phyloP scores from a whole-genome alignment of 2,113 vertebrate genomes.

The Mesembrinibis cayennensis region DNA sequence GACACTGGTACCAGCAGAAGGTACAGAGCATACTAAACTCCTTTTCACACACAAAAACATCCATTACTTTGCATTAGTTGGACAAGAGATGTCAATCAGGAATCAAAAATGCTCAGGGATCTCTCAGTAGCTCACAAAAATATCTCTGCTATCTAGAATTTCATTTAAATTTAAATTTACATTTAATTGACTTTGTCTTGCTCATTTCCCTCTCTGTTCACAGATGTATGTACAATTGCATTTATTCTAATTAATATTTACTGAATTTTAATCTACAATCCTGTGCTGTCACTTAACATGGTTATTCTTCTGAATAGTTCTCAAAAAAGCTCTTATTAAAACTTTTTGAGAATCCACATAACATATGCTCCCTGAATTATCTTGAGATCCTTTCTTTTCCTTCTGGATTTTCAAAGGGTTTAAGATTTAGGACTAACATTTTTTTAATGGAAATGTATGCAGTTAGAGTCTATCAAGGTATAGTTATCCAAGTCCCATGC shows the following conservation, averaged over 20 bases:
- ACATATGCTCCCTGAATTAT: not conserved
- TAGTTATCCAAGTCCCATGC: not conserved
- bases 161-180: constrained; percentile 61
- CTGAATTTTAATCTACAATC: constrained; percentile 42
- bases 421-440: not conserved
- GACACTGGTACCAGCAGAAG: not conserved
- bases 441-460: not conserved
- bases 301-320: not conserved
- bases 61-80: not conserved
- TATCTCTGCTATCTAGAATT: constrained; percentile 52
- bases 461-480: not conserved
- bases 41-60: not conserved
- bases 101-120: constrained; percentile 10
- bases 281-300: not conserved
- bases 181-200: constrained; percentile 62
- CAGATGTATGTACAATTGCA: constrained; percentile 47
- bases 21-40: not conserved
- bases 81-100: constrained; percentile 27
- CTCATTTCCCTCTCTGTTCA: constrained; percentile 45
- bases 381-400: not conserved
- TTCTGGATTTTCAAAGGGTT: not conserved
- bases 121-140: not conserved
- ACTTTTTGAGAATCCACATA: not conserved
- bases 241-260: constrained; percentile 65
- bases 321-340: not conserved